Evolutionary conservation across 2,888 invertebrate species (phyloP).

Genomic region (Clivina fossor): DNA sequence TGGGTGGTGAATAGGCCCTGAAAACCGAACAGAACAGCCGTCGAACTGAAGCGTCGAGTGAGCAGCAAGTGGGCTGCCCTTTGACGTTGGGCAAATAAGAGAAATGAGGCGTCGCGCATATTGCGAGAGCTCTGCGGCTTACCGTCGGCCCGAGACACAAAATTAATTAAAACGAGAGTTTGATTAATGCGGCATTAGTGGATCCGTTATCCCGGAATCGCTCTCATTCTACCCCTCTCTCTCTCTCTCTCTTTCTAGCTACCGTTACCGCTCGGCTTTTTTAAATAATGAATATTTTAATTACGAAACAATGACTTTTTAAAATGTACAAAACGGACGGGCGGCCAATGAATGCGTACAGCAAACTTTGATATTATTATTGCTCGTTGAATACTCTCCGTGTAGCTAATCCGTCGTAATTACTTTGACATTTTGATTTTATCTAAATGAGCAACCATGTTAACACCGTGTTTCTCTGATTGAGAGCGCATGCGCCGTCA

Average conservation of each 20-base stretch:
- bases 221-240: no score
- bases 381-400: conserved; percentile 4
- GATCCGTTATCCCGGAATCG: conserved; percentile 25
- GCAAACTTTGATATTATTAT: no score
- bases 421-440: conserved; percentile 27
- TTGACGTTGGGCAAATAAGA: conserved; percentile 15
- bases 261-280: conserved; percentile 6
- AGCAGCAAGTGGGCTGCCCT: no score
- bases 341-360: no score
- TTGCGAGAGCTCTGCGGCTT: conserved; percentile 8
- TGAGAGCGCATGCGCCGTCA: no score
- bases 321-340: conserved; percentile 12
- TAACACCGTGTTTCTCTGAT: conserved; percentile 1
- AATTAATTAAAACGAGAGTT: conserved; percentile 31
- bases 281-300: conserved; percentile 29
- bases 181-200: conserved; percentile 28
- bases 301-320: conserved; percentile 29
- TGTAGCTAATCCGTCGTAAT: conserved; percentile 16
- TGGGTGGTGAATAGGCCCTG: no score
- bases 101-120: conserved; percentile 14
- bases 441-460: conserved; percentile 17
- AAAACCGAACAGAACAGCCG: no score
- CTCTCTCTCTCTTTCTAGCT: no score
- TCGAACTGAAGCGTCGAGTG: no score
- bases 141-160: conserved; percentile 3